Base-by-base conservation (phyloP, 1,140 invertebrate species). In the Trigoniulus corallinus region DNA sequence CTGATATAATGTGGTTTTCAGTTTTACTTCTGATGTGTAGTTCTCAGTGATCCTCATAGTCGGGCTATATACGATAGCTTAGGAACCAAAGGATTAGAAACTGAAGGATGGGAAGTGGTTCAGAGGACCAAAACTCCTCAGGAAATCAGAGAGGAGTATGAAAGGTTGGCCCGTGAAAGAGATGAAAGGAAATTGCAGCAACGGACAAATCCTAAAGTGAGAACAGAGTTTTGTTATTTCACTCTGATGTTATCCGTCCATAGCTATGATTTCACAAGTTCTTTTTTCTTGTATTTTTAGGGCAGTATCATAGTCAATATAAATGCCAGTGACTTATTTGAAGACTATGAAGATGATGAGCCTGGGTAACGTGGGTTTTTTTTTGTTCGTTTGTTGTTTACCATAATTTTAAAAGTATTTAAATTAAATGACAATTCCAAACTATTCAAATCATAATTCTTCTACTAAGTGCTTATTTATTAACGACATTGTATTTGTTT, bases 131-230 rank as follows among this genome's bases (percentile, higher is more conserved):
- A 85, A 70, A 92, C 89, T 3, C 87, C 91, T 10, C 77, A 83
- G 56, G 91, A 95, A 72, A 95, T 97, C 45, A 71, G 88, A 52
- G 89, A 93, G 58, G 91, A 95, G 68, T 94, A 89, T 74, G 88
- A 95, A 67, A 74, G 84, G 58, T 68, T 91, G 22, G 78, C 81
- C 51, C 70, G 74, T 53, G 82, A 87, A 61, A 67, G 78, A 58
- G 88, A 92, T 57, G 88, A 95, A 62, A 73, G 84, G 55, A 73
- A 78, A 44, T 68, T 95, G 20, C 79, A 89, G 56, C 82, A 87
- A 58, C 74, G 81, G 52, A 93, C 91, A 1, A 93, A 95, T 72
- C 91, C 92, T 1, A 81, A 81, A 58, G 70, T 68, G 57, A 42
- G 43, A 46, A n/a, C n/a, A n/a, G n/a, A n/a, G n/a, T n/a, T n/a